phyloP scores from a whole-genome alignment of 2,797 vertebrate species.

The Crocidura indochinensis region DNA sequence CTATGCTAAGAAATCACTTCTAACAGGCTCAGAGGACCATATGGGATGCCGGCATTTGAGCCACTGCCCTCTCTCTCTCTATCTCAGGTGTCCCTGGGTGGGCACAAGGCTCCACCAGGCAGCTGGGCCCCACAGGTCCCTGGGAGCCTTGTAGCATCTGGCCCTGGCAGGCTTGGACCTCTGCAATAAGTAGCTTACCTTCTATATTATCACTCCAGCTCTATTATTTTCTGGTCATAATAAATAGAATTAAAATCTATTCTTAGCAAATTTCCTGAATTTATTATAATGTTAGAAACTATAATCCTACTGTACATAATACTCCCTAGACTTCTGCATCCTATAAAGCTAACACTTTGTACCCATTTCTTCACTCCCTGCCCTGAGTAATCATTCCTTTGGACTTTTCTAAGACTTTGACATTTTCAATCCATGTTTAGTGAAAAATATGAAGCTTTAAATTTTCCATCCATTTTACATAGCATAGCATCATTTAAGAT shows the following conservation, averaged over 20 bases:
- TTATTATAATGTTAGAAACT: not conserved
- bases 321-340: not conserved
- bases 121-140: too few species aligned
- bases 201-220: not conserved
- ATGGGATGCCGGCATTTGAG: too few species aligned
- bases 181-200: too few species aligned
- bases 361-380: not conserved
- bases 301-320: not conserved
- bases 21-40: too few species aligned
- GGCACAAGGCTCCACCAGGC: too few species aligned
- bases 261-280: conserved; percentile 33
- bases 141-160: too few species aligned
- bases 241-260: not conserved
- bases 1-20: too few species aligned
- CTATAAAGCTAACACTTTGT: not conserved
- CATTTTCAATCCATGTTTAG: not conserved
- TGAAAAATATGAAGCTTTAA: not conserved
- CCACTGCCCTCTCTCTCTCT: too few species aligned
- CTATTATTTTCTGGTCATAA: not conserved
- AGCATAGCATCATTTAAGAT: not conserved
- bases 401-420: not conserved
- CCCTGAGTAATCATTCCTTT: not conserved
- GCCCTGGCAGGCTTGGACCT: too few species aligned
- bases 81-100: too few species aligned
- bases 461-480: not conserved